These are phyloP conservation scores for Embidobia sp. DNA, from an alignment of 2,888 invertebrate genomes.

Conservation along the genomic window DNA sequence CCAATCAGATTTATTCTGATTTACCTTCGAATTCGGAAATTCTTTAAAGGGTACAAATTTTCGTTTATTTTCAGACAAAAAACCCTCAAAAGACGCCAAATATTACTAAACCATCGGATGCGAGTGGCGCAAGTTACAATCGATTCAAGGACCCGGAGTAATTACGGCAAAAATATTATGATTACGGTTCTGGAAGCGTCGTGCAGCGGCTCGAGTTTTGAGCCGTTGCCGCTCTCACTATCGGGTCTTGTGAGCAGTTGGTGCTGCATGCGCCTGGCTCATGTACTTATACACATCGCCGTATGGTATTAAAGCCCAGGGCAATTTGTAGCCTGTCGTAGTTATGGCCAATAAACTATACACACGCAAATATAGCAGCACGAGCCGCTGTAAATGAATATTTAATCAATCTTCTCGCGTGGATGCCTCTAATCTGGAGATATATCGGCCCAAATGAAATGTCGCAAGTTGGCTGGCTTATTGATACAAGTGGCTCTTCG, in stretches of 20 bases:
- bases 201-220: slow-evolving; percentile 32
- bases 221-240: slow-evolving; percentile 13
- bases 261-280: slow-evolving; percentile 52
- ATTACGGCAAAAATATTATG: slow-evolving; percentile 75
- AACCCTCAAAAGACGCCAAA: too few relatives aligned
- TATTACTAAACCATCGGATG: background rate
- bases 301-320: slow-evolving; percentile 67
- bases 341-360: slow-evolving; percentile 78
- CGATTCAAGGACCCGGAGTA: slow-evolving; percentile 67
- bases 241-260: slow-evolving; percentile 31
- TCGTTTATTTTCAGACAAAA: too few relatives aligned
- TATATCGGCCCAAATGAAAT: slow-evolving; percentile 65
- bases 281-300: slow-evolving; percentile 57
- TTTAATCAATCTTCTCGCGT: slow-evolving; percentile 78
- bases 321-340: slow-evolving; percentile 76
- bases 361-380: slow-evolving; percentile 72
- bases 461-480: slow-evolving; percentile 53
- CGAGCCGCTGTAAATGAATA: slow-evolving; percentile 76
- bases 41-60: too few relatives aligned
- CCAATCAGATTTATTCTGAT: too few relatives aligned
- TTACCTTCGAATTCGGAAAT: too few relatives aligned
- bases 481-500: slow-evolving; percentile 37
- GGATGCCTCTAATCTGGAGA: slow-evolving; percentile 75
- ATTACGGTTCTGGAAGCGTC: slow-evolving; percentile 64
- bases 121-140: slow-evolving; percentile 47